Conservation (phyloP, 2,888 invertebrate genomes). For the Polietes domitor region DNA sequence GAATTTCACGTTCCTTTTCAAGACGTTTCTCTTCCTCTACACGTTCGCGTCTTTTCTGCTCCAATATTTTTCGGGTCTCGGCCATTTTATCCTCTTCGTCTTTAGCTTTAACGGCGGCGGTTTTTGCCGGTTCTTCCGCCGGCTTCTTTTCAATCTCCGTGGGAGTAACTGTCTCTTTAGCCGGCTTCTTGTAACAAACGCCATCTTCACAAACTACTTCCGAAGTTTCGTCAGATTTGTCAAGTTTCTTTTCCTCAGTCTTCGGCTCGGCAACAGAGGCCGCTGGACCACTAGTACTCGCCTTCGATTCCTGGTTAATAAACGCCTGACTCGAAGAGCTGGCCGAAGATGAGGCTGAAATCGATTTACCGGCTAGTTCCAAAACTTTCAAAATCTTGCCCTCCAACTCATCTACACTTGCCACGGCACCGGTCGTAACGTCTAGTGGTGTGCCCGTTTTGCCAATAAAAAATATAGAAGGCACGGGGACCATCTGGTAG, state of each 20-base stretch:
- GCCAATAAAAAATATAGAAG: slow-evolving; percentile 94
- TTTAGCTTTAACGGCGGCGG: slow-evolving; percentile 9
- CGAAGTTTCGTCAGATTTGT: not conserved
- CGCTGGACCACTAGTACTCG: slow-evolving; percentile 25
- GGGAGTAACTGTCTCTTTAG: slow-evolving; percentile 40
- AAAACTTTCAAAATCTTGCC: slow-evolving; percentile 85
- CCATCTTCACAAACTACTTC: slow-evolving; percentile 82
- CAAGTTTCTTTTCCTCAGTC: not conserved
- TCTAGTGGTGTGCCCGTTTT: slow-evolving; percentile 90
- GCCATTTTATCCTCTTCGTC: slow-evolving; percentile 59
- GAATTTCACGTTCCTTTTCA: slow-evolving; percentile 83
- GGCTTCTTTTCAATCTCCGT: not conserved
- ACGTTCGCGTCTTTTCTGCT: slow-evolving; percentile 77
- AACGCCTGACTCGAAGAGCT: slow-evolving; percentile 37
- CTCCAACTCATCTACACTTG: slow-evolving; percentile 83
- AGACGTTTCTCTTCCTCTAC: slow-evolving; percentile 81
- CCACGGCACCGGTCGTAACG: slow-evolving; percentile 86
- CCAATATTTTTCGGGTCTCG: slow-evolving; percentile 71
- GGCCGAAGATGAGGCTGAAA: slow-evolving; percentile 21
- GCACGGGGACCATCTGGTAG: slow-evolving; percentile 87
- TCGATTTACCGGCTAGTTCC: slow-evolving; percentile 67
- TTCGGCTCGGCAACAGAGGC: not conserved
- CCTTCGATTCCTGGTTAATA: slow-evolving; percentile 45
- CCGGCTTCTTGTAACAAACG: slow-evolving; percentile 81
- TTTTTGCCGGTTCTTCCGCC: not conserved